phyloP scores from a whole-genome alignment of 2,888 invertebrate species.

The Peribatodes rhomboidaria region DNA sequence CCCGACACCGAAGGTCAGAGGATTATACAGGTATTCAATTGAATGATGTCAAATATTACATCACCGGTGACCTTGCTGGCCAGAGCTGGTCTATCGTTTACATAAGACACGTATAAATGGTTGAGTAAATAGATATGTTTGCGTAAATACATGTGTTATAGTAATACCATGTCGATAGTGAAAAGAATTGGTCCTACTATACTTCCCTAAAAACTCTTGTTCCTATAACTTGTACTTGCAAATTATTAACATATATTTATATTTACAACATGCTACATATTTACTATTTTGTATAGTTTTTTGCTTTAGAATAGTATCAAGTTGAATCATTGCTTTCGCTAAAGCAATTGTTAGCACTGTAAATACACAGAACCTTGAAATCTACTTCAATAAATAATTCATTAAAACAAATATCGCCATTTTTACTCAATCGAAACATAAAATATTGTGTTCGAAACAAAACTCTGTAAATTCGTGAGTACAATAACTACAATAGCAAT shows the following conservation, averaged over 20 bases:
- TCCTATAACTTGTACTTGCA: not conserved
- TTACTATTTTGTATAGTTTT: not conserved
- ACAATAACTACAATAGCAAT: conserved; percentile 27
- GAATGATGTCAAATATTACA: conserved; percentile 72
- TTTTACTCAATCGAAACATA: conserved; percentile 19
- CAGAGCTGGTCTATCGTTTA: conserved; percentile 51
- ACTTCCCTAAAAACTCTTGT: conserved; percentile 10
- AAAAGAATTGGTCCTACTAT: conserved; percentile 4
- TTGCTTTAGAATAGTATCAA: not conserved
- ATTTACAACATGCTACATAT: not conserved
- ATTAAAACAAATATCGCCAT: conserved; percentile 16
- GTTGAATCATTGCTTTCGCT: not conserved
- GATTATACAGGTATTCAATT: conserved; percentile 52
- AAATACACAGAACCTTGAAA: conserved; percentile 8
- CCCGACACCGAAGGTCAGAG: conserved; percentile 59
- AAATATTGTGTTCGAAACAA: conserved; percentile 17
- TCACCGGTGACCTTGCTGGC: conserved; percentile 62
- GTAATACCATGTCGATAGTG: not conserved
- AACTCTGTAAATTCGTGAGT: conserved; percentile 13
- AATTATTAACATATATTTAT: not conserved
- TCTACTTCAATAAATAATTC: conserved; percentile 20
- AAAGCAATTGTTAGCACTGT: conserved; percentile 8
- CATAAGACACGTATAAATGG: conserved; percentile 44
- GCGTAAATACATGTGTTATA: conserved; percentile 7
- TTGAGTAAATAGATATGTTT: conserved; percentile 18